These are phyloP conservation scores for Sphenodon punctatus DNA, from an alignment of 2,797 vertebrate genomes.

Conservation along the genomic window DNA sequence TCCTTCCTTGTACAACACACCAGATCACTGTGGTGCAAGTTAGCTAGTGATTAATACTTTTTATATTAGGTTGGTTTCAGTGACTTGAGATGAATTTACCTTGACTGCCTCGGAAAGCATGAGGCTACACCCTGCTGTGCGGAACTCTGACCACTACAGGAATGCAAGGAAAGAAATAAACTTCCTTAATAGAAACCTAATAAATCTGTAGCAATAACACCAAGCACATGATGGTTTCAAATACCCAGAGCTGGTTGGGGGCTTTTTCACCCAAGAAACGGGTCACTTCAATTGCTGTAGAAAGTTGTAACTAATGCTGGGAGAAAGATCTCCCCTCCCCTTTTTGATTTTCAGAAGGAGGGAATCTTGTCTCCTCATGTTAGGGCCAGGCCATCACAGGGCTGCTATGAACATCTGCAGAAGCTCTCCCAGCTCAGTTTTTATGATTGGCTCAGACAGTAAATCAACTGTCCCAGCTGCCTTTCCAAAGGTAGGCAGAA, in stretches of 20 bases:
- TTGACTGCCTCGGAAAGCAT: constrained; percentile 46
- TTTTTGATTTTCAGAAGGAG: no score
- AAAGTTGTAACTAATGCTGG: no score
- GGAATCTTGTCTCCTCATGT: no score
- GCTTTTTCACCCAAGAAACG: neutral
- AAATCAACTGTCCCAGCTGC: no score
- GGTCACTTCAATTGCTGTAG: neutral
- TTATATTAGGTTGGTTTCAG: constrained; percentile 59
- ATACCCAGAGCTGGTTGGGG: neutral
- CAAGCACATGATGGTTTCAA: constrained; percentile 9
- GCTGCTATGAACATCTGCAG: no score
- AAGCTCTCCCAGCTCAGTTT: no score
- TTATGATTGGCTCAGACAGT: no score
- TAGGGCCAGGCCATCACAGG: no score
- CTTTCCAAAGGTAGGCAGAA: no score
- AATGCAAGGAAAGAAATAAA: constrained; percentile 64
- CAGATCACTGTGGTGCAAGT: constrained; percentile 54
- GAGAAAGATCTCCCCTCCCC: no score
- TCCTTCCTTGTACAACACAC: constrained; percentile 56
- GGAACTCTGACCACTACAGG: constrained; percentile 66
- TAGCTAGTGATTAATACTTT: constrained; percentile 57
- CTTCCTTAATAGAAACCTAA: constrained; percentile 63
- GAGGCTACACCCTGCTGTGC: constrained; percentile 67
- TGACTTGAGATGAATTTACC: constrained; percentile 56
- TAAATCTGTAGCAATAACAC: constrained; percentile 64